These are phyloP conservation scores for Peromyscus attwateri DNA, from an alignment of 2,797 vertebrate species.

Conservation along the genomic window DNA sequence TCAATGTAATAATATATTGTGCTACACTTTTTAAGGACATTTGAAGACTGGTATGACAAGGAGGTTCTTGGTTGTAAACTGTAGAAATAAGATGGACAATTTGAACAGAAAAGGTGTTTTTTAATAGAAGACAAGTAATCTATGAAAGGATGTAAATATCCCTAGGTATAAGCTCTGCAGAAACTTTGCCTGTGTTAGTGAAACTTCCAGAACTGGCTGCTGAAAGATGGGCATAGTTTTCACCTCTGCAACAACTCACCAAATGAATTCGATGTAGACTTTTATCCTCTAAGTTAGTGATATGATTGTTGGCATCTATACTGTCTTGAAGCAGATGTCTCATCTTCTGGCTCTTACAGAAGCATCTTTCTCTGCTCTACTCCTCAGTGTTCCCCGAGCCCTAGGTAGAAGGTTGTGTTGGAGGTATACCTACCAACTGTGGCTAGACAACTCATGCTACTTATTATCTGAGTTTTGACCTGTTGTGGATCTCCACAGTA, in stretches of 20 bases:
- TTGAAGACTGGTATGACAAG: background rate
- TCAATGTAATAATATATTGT: constrained; percentile 13
- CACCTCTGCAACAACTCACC: background rate
- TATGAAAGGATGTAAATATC: background rate
- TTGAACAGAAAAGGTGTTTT: background rate
- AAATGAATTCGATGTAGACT: background rate
- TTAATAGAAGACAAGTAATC: constrained; percentile 51
- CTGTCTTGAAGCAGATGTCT: background rate
- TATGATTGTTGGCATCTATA: background rate
- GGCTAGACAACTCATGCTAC: background rate
- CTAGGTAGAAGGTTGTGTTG: background rate
- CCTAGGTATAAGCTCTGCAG: background rate
- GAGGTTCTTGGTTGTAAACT: background rate
- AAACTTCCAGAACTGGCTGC: background rate
- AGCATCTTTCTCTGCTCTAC: background rate
- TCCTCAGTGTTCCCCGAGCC: background rate
- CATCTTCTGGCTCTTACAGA: background rate
- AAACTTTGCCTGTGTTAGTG: background rate
- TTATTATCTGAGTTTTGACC: background rate
- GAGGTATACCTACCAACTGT: background rate
- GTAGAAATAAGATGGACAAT: background rate
- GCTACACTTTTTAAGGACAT: background rate
- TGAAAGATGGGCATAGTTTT: background rate
- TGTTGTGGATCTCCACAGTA: background rate
- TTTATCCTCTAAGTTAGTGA: constrained; percentile 13